Evolutionary conservation across 2,797 vertebrate species (phyloP), one percentile per base, ranked within the genome.

Genomic region (Fundulus diaphanus): DNA sequence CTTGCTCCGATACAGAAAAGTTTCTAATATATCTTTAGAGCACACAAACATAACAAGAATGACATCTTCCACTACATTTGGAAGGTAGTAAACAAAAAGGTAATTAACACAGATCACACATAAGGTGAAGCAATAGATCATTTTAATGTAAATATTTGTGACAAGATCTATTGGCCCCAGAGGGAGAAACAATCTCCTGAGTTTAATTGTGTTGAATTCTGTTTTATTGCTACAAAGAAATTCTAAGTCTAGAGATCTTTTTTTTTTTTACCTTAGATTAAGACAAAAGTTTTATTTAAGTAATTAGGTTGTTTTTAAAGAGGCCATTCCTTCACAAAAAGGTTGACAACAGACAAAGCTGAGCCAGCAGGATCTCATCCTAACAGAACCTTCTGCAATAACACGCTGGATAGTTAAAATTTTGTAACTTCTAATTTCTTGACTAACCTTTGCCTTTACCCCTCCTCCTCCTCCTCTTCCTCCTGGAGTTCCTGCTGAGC

Each of bases 371-470:
- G 35, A 35, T 61, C 59, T 35, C 8, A 61, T 35, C 27, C 59
- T 37, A 35, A 37, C 33, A 63, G 59, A 63, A 33, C 35, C 16
- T 61, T 29, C 6, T 33, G 7, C 3, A n/a, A 54, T 54, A 59
- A 57, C 18, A 61, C 9, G 2, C 31, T 33, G 57, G 29, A 61
- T 16, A 61, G 20, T 54, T 22, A n/a, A n/a, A n/a, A n/a, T n/a
- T n/a, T n/a, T n/a, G n/a, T n/a, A n/a, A n/a, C n/a, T n/a, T n/a
- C n/a, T n/a, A 15, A 51, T 49, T 46, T 54, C 37, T 66, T 49
- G 1, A 82, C 91, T 89, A 82, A 97, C 97, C 96, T 96, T 95
- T 96, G 82, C 92, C 92, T 92, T 96, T 95, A 0, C 96, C 90
- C 82, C 89, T 88, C 82, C 77, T 90, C 83, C 96, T 89, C 85